Evolutionary conservation across 2,113 vertebrate species (phyloP).

Genomic region (Syrrhaptes paradoxus): DNA sequence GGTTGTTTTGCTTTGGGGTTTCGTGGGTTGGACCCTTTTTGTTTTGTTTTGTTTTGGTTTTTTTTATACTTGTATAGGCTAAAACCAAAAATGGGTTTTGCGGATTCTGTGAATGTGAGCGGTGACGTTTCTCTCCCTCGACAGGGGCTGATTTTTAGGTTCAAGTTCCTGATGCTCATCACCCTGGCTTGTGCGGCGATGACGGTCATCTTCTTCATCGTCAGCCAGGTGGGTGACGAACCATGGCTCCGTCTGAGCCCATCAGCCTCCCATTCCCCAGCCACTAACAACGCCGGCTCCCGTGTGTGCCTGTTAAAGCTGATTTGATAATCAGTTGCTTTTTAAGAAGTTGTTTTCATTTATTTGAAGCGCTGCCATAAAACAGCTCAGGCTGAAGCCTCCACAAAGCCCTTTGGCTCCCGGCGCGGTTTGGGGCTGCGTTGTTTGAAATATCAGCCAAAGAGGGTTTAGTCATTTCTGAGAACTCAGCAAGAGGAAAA

Average conservation of each 20-base stretch:
- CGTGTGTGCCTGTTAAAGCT: background rate
- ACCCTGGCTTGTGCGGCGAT: constrained; percentile 96
- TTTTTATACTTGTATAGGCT: background rate
- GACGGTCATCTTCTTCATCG: constrained; percentile 98
- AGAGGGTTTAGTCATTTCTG: background rate
- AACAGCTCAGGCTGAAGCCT: background rate
- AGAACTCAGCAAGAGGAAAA: background rate
- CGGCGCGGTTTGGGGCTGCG: rapidly evolving
- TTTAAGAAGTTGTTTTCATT: background rate
- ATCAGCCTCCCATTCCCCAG: background rate
- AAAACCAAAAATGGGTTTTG: constrained; percentile 20
- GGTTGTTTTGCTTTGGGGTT: constrained; percentile 64
- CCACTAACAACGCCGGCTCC: rapidly evolving
- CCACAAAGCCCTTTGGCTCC: background rate
- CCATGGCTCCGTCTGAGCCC: background rate
- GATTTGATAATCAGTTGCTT: background rate
- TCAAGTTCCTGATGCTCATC: constrained; percentile 98
- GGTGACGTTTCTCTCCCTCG: constrained; percentile 39
- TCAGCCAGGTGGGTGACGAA: constrained; percentile 87
- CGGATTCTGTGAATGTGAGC: constrained; percentile 10
- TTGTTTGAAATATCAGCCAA: background rate
- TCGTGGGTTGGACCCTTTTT: constrained; percentile 51
- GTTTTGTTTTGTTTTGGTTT: background rate
- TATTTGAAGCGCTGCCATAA: background rate
- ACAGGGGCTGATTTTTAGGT: constrained; percentile 96